Evolutionary conservation across 2,888 invertebrate genomes (phyloP), one percentile per base, ranked within the genome.

Genomic region (Ophion ellenae): DNA sequence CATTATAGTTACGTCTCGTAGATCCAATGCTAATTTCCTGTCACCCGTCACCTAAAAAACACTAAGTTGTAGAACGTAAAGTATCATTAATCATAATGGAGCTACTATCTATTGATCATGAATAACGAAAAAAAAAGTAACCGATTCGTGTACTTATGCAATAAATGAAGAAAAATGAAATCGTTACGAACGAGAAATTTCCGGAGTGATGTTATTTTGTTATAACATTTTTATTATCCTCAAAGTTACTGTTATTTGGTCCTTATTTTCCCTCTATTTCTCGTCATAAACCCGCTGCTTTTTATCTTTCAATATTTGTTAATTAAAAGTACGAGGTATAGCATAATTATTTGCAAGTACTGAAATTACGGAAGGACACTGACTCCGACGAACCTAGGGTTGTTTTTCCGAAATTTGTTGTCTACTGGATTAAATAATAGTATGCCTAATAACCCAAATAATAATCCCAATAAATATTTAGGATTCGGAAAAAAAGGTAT

Each of bases 121-220:
- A 87, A 79, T 87, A 82, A 84, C 64, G 64, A 81, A 81, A 75
- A 40, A 70, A 84, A 81, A 82, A 79, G 83, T 85, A 88, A 87
- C 82, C 79, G 74, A 81, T 75, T 69, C 83, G 79, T 88, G 87
- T 88, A 88, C 86, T 88, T 88, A 85, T 84, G 84, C 83, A 87
- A 87, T 86, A 88, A 87, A 88, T 59, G 79, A 78, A 73, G 40
- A 84, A 64, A 66, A 59, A 66, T 74, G 81, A 74, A 86, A 87
- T 87, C 87, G 84, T 86, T 85, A 79, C 78, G 81, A 85, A 85
- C 75, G 57, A 80, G 45, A 75, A 45, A 63, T 45, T 24, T 45
- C 17, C 20, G 47, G 20, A 7, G 1, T 0, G 9, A 63, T 24
- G 36, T 75, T 45, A 63, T 64, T 66, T 76, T 66, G n/a, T 20